Evolutionary conservation across 2,797 vertebrate species (phyloP), one percentile per base, ranked within the genome.

Genomic region (Typhlichthys eigenmanni): DNA sequence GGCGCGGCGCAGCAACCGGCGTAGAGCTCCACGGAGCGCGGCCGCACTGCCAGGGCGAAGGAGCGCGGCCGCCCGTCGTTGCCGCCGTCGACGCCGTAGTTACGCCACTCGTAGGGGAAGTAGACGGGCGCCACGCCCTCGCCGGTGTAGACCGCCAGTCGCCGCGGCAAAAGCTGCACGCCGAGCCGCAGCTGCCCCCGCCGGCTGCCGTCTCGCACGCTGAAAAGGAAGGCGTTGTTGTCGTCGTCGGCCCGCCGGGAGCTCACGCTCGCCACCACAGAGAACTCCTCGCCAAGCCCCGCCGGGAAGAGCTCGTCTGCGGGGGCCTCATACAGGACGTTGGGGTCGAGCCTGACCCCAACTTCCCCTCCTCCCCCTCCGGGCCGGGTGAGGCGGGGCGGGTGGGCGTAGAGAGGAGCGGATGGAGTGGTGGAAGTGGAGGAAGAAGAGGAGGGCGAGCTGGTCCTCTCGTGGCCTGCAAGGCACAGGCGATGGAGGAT

Each of bases 221-320:
- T 96, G 90, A 99, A 95, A 87, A 99, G 90, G 87, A 99, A 99
- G 74, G 96, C 96, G 85, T 96, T 97, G 86, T 95, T 96, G 74
- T 96, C 96, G 85, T 96, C 96, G 86, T 95, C 96, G 74, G 88
- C 87, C 88, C 84, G 90, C 89, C 93, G 91, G 76, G 96, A 96
- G 85, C 92, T 93, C 56, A 99, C 66, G 76, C 92, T 95, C 76
- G 96, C 91, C 79, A 99, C 62, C 63, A 99, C 52, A 32, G 94
- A 94, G 89, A 98, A 96, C 69, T 91, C 94, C 62, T 85, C 89
- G 54, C 90, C 93, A 47, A 96, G 73, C 45, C 85, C 91, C 2
- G 90, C 66, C 1, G 94, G 92, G 76, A 98, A 86, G 71, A 95
- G 85, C 81, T 79, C 91, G 79, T 55, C 2, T 7, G 89, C 19